phyloP scores from a whole-genome alignment of 2,888 invertebrate genomes.

The Enoplolaimus lenunculus region DNA sequence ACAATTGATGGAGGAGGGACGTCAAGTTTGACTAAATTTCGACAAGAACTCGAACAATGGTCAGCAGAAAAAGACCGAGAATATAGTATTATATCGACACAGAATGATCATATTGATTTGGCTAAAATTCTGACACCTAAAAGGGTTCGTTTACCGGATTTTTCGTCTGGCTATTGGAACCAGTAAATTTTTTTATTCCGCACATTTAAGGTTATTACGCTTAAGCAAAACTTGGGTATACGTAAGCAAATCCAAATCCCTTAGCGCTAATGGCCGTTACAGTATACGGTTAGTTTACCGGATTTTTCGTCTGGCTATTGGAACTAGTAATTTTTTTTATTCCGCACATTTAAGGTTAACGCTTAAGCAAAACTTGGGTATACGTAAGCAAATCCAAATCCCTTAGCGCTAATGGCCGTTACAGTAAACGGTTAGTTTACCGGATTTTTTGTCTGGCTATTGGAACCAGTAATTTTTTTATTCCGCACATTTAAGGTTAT shows the following conservation, averaged over 20 bases:
- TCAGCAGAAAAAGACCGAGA: conserved; percentile 1
- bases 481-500: neutral
- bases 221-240: neutral
- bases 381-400: neutral
- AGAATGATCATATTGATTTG: neutral
- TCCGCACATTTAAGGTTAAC: neutral
- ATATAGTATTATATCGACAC: conserved; percentile 10
- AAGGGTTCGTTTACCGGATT: too few species aligned
- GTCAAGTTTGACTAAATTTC: too few species aligned
- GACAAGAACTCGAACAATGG: conserved; percentile 2
- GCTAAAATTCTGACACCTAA: conserved; percentile 5
- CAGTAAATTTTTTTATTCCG: neutral
- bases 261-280: neutral
- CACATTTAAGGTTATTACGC: neutral
- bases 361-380: neutral
- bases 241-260: neutral
- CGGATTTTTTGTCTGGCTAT: too few species aligned
- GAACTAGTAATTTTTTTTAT: neutral
- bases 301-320: neutral
- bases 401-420: neutral
- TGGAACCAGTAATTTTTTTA: neutral
- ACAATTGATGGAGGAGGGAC: too few species aligned
- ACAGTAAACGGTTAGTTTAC: too few species aligned
- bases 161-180: neutral
- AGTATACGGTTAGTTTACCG: too few species aligned